Conservation (phyloP, 2,888 invertebrate genomes). For the Incurvaria masculella region DNA sequence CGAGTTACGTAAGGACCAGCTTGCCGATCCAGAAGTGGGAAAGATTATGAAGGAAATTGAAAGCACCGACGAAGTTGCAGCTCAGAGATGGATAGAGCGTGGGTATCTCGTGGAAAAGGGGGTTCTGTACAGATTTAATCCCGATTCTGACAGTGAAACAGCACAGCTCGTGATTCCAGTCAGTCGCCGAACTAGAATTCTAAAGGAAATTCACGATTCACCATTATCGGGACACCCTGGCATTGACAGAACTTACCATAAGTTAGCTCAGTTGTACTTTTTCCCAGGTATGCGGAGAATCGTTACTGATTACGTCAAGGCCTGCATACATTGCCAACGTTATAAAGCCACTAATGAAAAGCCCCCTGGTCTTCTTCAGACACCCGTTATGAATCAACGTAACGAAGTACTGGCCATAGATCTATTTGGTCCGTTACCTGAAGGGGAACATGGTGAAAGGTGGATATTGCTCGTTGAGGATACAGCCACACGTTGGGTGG, state of each 20-base stretch:
- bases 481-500: slow-evolving; percentile 10
- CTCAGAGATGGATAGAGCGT: slow-evolving; percentile 4
- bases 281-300: not conserved
- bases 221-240: not conserved
- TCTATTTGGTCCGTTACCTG: slow-evolving; percentile 10
- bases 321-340: not conserved
- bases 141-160: slow-evolving; percentile 3
- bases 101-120: slow-evolving; percentile 6
- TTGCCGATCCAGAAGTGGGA: slow-evolving; percentile 14
- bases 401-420: not conserved
- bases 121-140: slow-evolving; percentile 3
- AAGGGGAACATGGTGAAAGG: slow-evolving; percentile 4
- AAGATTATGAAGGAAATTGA: slow-evolving; percentile 18
- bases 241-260: not conserved
- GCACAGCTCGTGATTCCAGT: slow-evolving; percentile 6
- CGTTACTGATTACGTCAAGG: not conserved
- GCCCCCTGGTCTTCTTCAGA: slow-evolving; percentile 2
- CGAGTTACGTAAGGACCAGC: slow-evolving; percentile 13
- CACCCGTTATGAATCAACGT: not conserved
- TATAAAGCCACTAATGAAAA: not conserved
- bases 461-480: slow-evolving; percentile 12
- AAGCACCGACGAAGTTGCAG: not conserved
- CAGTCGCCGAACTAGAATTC: not conserved
- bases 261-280: not conserved
- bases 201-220: not conserved